These are phyloP conservation scores for Myrmophylax atrothorax DNA, from an alignment of 2,113 vertebrate genomes.

Conservation along the genomic window DNA sequence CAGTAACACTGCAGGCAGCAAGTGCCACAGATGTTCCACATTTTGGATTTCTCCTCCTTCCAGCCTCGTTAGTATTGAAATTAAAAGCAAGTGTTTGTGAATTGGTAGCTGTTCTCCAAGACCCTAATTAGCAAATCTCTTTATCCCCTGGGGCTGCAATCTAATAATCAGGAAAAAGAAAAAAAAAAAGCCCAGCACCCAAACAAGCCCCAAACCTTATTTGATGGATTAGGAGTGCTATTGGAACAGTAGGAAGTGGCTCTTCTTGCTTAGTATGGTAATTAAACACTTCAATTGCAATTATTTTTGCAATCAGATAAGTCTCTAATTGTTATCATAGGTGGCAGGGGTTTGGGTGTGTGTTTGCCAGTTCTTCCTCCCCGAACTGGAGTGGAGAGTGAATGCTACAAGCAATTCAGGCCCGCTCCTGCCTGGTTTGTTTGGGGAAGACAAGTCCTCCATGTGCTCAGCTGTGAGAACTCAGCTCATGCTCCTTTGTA, in stretches of 20 bases:
- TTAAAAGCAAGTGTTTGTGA: slow-evolving; percentile 64
- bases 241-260: slow-evolving; percentile 27
- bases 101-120: slow-evolving; percentile 63
- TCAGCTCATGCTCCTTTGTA: background rate
- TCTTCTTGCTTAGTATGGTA: slow-evolving; percentile 70
- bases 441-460: background rate
- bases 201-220: slow-evolving; percentile 59
- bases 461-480: rapidly evolving
- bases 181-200: background rate
- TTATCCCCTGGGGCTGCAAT: slow-evolving; percentile 58
- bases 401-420: background rate
- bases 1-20: background rate
- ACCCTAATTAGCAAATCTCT: slow-evolving; percentile 67
- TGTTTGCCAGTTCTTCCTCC: background rate
- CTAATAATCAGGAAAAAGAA: slow-evolving; percentile 44
- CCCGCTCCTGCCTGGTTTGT: background rate
- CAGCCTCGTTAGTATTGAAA: slow-evolving; percentile 61
- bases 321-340: slow-evolving; percentile 73
- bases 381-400: background rate
- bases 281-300: slow-evolving; percentile 78
- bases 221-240: slow-evolving; percentile 51
- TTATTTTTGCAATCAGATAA: slow-evolving; percentile 80
- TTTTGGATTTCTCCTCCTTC: background rate
- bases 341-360: slow-evolving; percentile 44
- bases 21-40: slow-evolving; percentile 7